phyloP scores from a whole-genome alignment of 92 coral and sea anemone species.

The Bergia sp. region DNA sequence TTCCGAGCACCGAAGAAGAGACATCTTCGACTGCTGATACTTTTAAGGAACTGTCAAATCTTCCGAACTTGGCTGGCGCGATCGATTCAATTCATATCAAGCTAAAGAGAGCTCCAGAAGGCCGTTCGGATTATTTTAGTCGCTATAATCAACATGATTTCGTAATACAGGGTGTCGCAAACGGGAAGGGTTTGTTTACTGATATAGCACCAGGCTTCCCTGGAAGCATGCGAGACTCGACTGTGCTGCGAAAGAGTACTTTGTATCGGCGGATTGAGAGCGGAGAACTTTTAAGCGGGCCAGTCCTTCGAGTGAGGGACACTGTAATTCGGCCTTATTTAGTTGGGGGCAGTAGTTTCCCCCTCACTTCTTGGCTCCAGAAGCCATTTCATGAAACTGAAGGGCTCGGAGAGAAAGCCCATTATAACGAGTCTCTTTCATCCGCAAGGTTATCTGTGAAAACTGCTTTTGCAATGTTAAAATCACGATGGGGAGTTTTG shows the following conservation, averaged over 20 bases:
- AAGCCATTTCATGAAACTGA: conserved; percentile 15
- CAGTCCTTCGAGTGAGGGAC: not conserved
- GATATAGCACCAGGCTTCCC: conserved; percentile 23
- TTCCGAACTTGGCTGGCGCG: conserved; percentile 17
- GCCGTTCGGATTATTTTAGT: not conserved
- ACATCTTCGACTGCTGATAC: not conserved
- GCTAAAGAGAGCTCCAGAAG: conserved; percentile 22
- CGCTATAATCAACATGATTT: conserved; percentile 7
- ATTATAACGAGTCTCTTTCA: not conserved
- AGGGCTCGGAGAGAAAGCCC: not conserved
- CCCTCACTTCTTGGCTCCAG: conserved; percentile 6
- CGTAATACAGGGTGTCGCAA: conserved; percentile 12
- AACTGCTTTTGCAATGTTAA: conserved; percentile 12
- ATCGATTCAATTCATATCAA: conserved; percentile 6
- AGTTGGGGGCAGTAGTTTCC: not conserved
- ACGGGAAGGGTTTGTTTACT: conserved; percentile 8
- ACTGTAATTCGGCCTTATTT: conserved; percentile 9
- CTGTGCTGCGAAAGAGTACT: conserved; percentile 20
- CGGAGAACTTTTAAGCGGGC: conserved; percentile 12
- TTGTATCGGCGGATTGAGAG: not conserved
- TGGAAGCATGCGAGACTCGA: conserved; percentile 23
- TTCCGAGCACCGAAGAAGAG: conserved; percentile 20
- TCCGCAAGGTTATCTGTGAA: conserved; percentile 14
- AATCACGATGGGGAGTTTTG: conserved; percentile 3
- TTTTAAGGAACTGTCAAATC: not conserved